Base-by-base conservation (phyloP, 1,140 invertebrate genomes). In the Fopius arisanus region DNA sequence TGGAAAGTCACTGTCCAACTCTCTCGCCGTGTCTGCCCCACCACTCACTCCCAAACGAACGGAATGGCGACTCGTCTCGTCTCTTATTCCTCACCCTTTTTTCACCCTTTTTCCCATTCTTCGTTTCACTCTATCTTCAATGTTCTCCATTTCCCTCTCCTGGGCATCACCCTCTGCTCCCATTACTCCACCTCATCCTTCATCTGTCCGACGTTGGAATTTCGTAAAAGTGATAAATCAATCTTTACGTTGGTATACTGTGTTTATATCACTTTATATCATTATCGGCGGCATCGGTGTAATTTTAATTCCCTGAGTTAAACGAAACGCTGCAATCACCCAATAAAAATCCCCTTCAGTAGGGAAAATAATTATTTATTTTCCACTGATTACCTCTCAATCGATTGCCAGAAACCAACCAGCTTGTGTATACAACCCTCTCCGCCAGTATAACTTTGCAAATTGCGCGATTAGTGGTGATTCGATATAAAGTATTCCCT, bases 1-100 rank as follows among this genome's bases (percentile, higher is more conserved):
- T 87, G 84, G 86, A 87, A 87, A 88, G 86, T 84, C 82, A 78
- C 84, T 79, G 78, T 71, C 78, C 78, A 79, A 80, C 78, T 81
- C 77, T 67, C 73, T 73, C 75, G 72, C 74, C 79, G 69, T 70
- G 74, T 79, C 78, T 70, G 67, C 62, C 74, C 73, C 74, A 73
- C 76, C 77, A 81, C 73, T 77, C 77, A 76, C 67, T 66, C 33
- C n/a, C 51, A 65, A 65, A 65, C 48, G 73, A 79, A 77, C 77
- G 75, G 79, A 78, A 81, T 79, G 76, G 67, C 75, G 72, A 75
- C 77, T 48, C 75, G 29, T 67, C 65, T 40, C 28, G 37, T 63
- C 67, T 41, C 63, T 67, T 26, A 59, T 78, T 48, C 48, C 41
- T 74, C 33, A 14, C 21, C 26, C 43, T n/a, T 21, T 40, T 72